phyloP scores from a whole-genome alignment of 2,888 invertebrate species.

The Heliconius ethilla region DNA sequence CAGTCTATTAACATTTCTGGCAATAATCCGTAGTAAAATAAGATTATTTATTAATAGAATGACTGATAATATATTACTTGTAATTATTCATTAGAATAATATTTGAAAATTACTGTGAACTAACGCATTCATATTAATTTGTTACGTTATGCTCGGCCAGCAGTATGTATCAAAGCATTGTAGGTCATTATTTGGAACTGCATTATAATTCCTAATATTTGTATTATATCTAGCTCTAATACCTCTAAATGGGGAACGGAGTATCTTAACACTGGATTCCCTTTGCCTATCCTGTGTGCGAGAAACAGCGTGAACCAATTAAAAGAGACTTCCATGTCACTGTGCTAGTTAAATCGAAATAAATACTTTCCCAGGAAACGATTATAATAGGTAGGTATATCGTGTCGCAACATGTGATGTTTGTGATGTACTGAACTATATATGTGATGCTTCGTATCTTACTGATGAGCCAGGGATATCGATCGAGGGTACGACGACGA shows the following conservation, averaged over 20 bases:
- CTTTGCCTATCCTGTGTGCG: too few species aligned
- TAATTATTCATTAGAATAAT: slow-evolving; percentile 25
- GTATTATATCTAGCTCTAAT: not conserved
- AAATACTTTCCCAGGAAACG: not conserved
- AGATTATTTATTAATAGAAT: slow-evolving; percentile 31
- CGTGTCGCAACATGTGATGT: not conserved
- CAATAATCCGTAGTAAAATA: slow-evolving; percentile 34
- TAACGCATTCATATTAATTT: slow-evolving; percentile 41
- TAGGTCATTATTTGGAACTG: not conserved
- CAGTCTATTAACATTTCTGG: slow-evolving; percentile 43
- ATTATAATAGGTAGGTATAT: not conserved
- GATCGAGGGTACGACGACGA: slow-evolving; percentile 13
- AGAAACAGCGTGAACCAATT: not conserved
- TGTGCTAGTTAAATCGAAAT: not conserved
- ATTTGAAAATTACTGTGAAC: slow-evolving; percentile 49
- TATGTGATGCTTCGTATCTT: slow-evolving; percentile 33
- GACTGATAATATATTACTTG: slow-evolving; percentile 24
- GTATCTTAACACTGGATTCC: too few species aligned
- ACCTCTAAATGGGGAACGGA: too few species aligned
- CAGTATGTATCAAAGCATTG: not conserved
- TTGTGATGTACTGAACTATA: slow-evolving; percentile 37
- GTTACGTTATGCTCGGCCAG: not conserved
- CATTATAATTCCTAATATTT: slow-evolving; percentile 1
- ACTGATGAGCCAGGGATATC: slow-evolving; percentile 26
- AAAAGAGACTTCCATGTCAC: not conserved